Conservation (phyloP, 2,888 invertebrate species). For the Hirtodrosophila cameraria region DNA sequence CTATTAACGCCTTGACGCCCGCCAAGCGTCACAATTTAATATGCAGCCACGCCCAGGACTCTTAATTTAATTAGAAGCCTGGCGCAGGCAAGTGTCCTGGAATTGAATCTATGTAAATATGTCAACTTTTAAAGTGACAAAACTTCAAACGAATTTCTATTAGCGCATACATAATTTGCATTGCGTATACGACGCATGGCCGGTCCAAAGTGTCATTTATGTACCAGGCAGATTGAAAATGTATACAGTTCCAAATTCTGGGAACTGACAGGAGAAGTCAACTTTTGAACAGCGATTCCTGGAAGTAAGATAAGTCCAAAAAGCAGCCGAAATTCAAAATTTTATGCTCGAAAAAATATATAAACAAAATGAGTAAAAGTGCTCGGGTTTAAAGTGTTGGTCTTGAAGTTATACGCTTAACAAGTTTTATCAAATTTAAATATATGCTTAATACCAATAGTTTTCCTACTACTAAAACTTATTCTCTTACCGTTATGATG, state of each 20-base stretch:
- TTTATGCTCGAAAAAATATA: background rate
- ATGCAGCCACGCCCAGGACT: conserved; percentile 63
- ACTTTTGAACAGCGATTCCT: background rate
- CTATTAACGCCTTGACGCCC: conserved; percentile 72
- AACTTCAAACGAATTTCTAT: conserved; percentile 68
- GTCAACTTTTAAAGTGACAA: conserved; percentile 67
- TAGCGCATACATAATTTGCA: conserved; percentile 58
- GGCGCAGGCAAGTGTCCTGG: conserved; percentile 36
- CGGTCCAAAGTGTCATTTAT: conserved; percentile 5
- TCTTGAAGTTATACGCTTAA: too few relatives aligned
- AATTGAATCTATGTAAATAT: conserved; percentile 64
- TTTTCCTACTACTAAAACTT: too few relatives aligned
- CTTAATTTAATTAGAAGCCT: conserved; percentile 71
- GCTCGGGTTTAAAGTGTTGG: background rate
- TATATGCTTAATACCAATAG: background rate
- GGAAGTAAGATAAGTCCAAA: conserved; percentile 1
- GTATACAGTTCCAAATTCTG: background rate
- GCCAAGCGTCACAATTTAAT: conserved; percentile 48
- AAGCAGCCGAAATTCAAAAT: background rate
- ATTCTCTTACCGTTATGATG: too few relatives aligned
- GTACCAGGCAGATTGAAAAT: conserved; percentile 9
- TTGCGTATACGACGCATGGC: conserved; percentile 35
- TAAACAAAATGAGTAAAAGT: background rate
- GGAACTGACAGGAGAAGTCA: background rate
- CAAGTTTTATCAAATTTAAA: background rate